Evolutionary conservation across 1,140 invertebrate species (phyloP).

Genomic region (Ostrea denselamellosa): DNA sequence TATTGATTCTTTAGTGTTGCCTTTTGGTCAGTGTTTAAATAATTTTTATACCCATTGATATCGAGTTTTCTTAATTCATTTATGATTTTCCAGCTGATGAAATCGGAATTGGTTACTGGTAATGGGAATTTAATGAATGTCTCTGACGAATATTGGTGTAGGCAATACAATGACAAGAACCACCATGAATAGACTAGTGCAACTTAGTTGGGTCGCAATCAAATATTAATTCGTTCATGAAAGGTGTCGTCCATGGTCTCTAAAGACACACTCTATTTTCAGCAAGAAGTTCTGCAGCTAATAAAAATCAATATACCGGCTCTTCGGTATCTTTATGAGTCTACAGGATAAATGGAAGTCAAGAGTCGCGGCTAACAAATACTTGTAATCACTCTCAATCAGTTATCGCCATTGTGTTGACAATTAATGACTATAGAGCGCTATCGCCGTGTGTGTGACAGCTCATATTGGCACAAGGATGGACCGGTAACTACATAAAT

Average conservation of each 20-base stretch:
- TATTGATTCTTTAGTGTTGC: not conserved
- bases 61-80: not conserved
- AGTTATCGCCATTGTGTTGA: not conserved
- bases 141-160: not conserved
- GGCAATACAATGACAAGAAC: not conserved
- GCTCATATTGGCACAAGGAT: not conserved
- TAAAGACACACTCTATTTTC: slow-evolving; percentile 24
- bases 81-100: not conserved
- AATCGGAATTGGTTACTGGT: not conserved
- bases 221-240: slow-evolving; percentile 36
- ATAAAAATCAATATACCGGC: slow-evolving; percentile 28
- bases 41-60: not conserved
- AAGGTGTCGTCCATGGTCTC: slow-evolving; percentile 6
- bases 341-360: slow-evolving; percentile 8
- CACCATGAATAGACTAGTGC: not conserved
- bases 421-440: slow-evolving; percentile 20
- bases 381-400: slow-evolving; percentile 39
- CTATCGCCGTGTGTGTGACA: not conserved
- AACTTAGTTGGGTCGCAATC: not conserved
- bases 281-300: slow-evolving; percentile 23
- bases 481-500: not conserved
- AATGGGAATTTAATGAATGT: slow-evolving; percentile 21
- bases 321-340: not conserved
- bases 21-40: slow-evolving; percentile 36
- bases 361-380: slow-evolving; percentile 24